Conservation (phyloP, 2,888 invertebrate genomes). For the Clostera curtula region DNA sequence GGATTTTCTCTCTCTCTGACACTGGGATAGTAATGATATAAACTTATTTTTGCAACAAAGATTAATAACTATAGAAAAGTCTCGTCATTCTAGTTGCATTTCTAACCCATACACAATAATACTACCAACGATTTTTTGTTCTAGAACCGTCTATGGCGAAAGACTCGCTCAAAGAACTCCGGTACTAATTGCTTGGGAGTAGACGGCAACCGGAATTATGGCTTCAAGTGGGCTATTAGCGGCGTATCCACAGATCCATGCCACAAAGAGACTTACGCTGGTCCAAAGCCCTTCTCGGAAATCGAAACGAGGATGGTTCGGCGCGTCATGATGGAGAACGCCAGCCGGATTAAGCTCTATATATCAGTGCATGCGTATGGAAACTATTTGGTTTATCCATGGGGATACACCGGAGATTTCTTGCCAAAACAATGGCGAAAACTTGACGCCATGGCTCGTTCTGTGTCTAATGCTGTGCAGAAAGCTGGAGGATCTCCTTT, state of each 20-base stretch:
- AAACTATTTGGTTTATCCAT: constrained; percentile 77
- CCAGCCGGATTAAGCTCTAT: constrained; percentile 75
- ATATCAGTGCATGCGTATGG: constrained; percentile 82
- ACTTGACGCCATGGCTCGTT: constrained; percentile 50
- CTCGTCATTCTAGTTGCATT: too few relatives aligned
- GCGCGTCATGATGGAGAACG: constrained; percentile 65
- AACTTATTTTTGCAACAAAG: too few relatives aligned
- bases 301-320: constrained; percentile 73
- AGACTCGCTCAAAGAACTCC: constrained; percentile 66
- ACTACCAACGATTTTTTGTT: constrained; percentile 11
- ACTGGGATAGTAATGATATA: too few relatives aligned
- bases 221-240: constrained; percentile 78
- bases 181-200: constrained; percentile 70
- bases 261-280: constrained; percentile 74
- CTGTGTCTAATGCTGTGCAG: constrained; percentile 52
- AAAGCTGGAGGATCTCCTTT: constrained; percentile 60
- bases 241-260: constrained; percentile 79
- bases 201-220: constrained; percentile 83
- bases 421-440: constrained; percentile 65
- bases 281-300: constrained; percentile 76
- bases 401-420: constrained; percentile 72
- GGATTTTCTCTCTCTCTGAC: too few relatives aligned
- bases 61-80: too few relatives aligned
- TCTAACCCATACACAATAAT: too few relatives aligned
- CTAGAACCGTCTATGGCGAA: constrained; percentile 79